Base-by-base conservation (phyloP, 2,113 vertebrate genomes). In the Oryzias melastigma region DNA sequence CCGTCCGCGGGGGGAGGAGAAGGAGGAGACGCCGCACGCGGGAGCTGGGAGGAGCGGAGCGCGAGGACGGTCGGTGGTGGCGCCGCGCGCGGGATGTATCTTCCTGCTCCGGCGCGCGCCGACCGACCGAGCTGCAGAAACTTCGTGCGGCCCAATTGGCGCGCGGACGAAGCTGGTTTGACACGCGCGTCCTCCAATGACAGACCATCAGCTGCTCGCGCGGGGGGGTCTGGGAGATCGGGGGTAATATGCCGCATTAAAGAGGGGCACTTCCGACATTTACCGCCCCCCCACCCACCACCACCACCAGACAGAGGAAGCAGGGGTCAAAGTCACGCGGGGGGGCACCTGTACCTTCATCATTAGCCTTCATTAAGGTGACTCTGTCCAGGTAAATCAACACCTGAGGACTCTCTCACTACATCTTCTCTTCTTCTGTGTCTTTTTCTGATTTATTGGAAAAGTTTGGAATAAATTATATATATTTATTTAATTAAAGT, bases 81-180 rank as follows among this genome's bases (percentile, higher is more conserved):
- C 77, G 66, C 73, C 80, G 87, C 82, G 45, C 67, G 73, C 60
- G 68, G 78, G 85, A 77, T 80, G 52, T 53, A 52, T 84, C 88
- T 91, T 91, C 90, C 89, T 90, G 88, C 81, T 92, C 89, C 70
- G 45, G 77, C 77, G 81, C 73, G 35, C 35, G 10, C 35, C 1
- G 8, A 35, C 73, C 56, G 16, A 82, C 75, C 83, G 80, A 83
- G 83, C 71, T 79, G 77, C 75, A 82, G 66, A 77, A 90, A 90
- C 87, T 88, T 89, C 14, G 84, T 78, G 62, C 71, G 68, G 79
- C 81, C 82, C 85, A 78, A 84, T 84, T 77, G 64, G 60, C 62
- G 66, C 2, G 52, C 67, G 66, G 73, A 72, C 44, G 40, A 29
- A 63, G 62, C 63, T 76, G 58, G 68, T 59, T 66, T 73, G 64